Conservation (phyloP, 2,113 vertebrate species). For the Crotophaga sulcirostris region DNA sequence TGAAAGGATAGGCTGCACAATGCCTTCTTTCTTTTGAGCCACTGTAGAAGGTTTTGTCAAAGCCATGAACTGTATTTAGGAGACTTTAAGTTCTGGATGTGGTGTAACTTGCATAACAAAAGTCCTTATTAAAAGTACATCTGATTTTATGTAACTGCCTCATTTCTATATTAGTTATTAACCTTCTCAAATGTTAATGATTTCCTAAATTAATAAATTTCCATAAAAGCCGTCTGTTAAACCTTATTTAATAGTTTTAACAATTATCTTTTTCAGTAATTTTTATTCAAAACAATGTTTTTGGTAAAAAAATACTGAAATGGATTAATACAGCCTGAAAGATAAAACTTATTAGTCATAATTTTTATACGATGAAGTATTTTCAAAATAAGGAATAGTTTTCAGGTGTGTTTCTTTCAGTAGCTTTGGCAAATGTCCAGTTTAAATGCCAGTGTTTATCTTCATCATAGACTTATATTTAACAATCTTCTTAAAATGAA, state of each 20-base stretch:
- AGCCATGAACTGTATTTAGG: not conserved
- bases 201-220: not conserved
- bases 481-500: not conserved
- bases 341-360: not conserved
- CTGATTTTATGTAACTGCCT: not conserved
- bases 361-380: not conserved
- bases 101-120: not conserved
- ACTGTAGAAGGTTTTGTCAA: not conserved
- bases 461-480: not conserved
- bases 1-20: constrained; percentile 2
- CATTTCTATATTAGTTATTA: not conserved
- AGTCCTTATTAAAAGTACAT: not conserved
- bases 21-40: not conserved
- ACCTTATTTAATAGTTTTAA: not conserved
- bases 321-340: not conserved
- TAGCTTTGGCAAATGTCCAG: not conserved
- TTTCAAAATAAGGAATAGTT: not conserved
- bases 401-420: not conserved
- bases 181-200: not conserved
- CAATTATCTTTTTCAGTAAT: not conserved
- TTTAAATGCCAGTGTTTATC: not conserved
- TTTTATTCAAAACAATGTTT: not conserved
- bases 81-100: not conserved
- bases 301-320: not conserved
- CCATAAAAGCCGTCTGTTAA: not conserved